Evolutionary conservation across 2,888 invertebrate species (phyloP), one percentile per base, ranked within the genome.

Genomic region (Meghimatium bilineatum): DNA sequence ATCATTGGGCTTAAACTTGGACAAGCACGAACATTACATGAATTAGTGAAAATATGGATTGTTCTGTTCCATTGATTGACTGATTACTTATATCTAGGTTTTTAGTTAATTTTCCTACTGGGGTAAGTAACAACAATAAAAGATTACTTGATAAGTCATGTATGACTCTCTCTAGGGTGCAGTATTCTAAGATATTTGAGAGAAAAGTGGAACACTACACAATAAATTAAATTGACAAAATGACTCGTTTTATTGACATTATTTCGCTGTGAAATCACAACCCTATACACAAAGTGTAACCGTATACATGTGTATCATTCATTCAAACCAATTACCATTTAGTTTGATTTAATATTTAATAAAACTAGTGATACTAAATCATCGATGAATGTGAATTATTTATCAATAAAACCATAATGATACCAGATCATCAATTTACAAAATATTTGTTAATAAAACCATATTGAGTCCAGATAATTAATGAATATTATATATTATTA

Each of bases 231-330:
- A 38, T 71, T 1, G n/a, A n/a, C n/a, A 71, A 71, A 36, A 5
- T 36, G 38, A 3, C 26, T 10, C 32, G n/a, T 34, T 71, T 20
- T 71, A 71, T 71, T 23, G 20, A 71, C 71, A 71, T 36, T 66
- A 26, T 71, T 32, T 69, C 17, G 36, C 26, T 36, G 71, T 71
- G 38, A 71, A 38, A 71, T 71, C 71, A 71, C 71, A 71, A 71
- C 71, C 17, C 36, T 26, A 38, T 71, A 26, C 20, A 71, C 71
- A 67, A 67, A 67, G 67, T 71, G 71, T 36, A 23, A 71, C 20
- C n/a, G 38, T 23, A 32, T 10, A 32, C 66, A 32, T 32, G 20
- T 63, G 63, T 63, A 63, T 44, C 29, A 63, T 63, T 63, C 29
- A 63, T 23, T 6, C 63, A 63, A 63, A 63, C 63, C 63, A 63